Percentiles rank a stretch among this genome's conserved stretches.
phyloP scores from a whole-genome alignment of 2,888 invertebrate genomes.

The Aplocera efformata region DNA sequence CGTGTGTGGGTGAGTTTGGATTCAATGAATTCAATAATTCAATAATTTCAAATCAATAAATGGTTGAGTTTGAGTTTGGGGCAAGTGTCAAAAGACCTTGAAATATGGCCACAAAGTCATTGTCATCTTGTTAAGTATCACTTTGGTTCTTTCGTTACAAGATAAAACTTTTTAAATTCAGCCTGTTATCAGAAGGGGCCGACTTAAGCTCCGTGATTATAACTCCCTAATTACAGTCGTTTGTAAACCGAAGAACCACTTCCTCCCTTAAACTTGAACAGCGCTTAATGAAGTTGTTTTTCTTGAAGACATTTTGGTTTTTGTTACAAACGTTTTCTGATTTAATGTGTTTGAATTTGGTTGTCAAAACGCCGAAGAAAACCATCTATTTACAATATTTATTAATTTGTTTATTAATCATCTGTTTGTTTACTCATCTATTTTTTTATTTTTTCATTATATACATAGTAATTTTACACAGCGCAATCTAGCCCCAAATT shows the following conservation, averaged over 20 bases:
- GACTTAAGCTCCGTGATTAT: slow-evolving; percentile 22
- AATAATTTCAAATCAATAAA: too few species aligned
- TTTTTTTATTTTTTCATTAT: too few species aligned
- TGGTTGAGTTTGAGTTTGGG: too few species aligned
- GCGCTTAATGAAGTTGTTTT: slow-evolving; percentile 28
- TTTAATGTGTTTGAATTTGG: neutral
- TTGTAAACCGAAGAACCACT: slow-evolving; percentile 20
- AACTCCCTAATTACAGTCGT: slow-evolving; percentile 32
- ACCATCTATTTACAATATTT: too few species aligned
- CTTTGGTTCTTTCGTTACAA: slow-evolving; percentile 8
- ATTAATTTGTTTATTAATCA: too few species aligned
- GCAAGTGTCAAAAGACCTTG: too few species aligned
- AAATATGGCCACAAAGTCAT: neutral
- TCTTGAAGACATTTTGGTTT: slow-evolving; percentile 21
- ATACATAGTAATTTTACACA: too few species aligned
- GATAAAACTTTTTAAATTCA: slow-evolving; percentile 16
- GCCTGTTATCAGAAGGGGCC: slow-evolving; percentile 22
- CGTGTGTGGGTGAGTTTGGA: too few species aligned
- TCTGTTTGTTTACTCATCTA: too few species aligned
- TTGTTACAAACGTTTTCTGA: neutral
- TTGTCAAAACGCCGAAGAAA: neutral
- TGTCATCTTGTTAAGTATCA: slow-evolving; percentile 8
- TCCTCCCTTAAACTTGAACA: slow-evolving; percentile 21
- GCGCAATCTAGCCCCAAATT: too few species aligned
- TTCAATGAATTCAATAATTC: too few species aligned